phyloP scores from a whole-genome alignment of 2,797 vertebrate genomes.

The Parauchenoglanis ngamensis region DNA sequence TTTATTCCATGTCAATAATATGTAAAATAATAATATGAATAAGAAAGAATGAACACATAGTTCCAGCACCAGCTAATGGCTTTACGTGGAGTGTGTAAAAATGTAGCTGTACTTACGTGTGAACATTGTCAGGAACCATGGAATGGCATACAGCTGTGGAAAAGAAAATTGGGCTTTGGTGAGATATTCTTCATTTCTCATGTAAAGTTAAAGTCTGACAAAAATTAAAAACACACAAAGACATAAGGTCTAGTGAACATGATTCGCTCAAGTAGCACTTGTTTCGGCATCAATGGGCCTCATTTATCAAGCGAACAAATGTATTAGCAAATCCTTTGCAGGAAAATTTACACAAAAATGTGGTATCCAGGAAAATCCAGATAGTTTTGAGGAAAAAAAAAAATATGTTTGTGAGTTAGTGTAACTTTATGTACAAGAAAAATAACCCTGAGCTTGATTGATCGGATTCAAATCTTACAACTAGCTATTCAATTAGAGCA shows the following conservation, averaged over 20 bases:
- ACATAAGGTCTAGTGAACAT: neutral
- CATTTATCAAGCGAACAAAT: neutral
- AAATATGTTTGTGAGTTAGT: neutral
- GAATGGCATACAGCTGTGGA: constrained; percentile 92
- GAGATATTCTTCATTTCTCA: neutral
- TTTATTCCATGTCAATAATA: neutral
- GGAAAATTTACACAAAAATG: neutral
- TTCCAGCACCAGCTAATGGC: neutral
- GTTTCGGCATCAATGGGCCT: neutral
- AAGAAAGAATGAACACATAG: neutral
- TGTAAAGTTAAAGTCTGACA: neutral
- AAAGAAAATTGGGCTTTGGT: constrained; percentile 29
- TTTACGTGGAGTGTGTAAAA: neutral
- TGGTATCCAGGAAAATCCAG: too few species aligned
- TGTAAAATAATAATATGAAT: too few species aligned
- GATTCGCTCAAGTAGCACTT: neutral
- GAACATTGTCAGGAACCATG: constrained; percentile 99
- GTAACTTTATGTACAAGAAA: neutral
- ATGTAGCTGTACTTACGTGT: constrained; percentile 86
- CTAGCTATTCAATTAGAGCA: neutral
- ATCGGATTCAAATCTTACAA: neutral
- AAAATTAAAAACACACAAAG: neutral
- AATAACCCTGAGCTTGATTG: too few species aligned
- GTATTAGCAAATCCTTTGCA: neutral
- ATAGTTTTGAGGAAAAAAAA: neutral